Evolutionary conservation across 2,113 vertebrate species (phyloP).

Genomic region (Nothobranchius furzeri): DNA sequence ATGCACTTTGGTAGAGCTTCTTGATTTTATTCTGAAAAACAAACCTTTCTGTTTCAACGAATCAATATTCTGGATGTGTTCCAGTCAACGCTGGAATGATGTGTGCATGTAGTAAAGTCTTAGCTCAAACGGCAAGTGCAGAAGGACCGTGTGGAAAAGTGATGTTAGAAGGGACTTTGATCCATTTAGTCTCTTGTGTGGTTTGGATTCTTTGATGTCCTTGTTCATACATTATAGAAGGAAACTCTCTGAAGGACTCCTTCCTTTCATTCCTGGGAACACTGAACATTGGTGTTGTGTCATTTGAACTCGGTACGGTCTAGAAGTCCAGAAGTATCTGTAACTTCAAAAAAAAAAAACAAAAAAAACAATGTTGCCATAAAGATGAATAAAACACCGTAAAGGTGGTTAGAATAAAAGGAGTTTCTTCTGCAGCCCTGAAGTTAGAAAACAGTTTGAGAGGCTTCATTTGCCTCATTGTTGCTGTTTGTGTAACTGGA

Average conservation of each 20-base stretch:
- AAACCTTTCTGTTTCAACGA: background rate
- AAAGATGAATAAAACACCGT: too few species aligned
- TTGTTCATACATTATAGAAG: conserved; percentile 28
- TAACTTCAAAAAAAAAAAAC: background rate
- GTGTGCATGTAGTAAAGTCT: conserved; percentile 1
- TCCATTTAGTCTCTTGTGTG: conserved; percentile 26
- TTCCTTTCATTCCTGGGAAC: conserved; percentile 8
- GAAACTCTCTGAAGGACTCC: background rate
- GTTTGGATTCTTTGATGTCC: conserved; percentile 38
- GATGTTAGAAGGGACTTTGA: conserved; percentile 33
- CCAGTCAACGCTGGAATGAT: background rate
- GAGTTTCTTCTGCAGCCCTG: too few species aligned
- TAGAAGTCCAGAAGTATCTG: background rate
- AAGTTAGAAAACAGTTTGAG: background rate
- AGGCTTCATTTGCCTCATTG: too few species aligned
- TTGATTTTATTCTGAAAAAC: too few species aligned
- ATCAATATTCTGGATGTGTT: background rate
- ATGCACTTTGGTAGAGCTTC: too few species aligned
- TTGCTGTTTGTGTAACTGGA: too few species aligned
- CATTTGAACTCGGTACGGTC: conserved; percentile 1
- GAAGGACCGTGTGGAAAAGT: conserved; percentile 11
- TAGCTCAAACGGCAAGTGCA: conserved; percentile 22
- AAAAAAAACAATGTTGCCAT: too few species aligned
- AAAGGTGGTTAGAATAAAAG: too few species aligned
- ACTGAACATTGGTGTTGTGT: conserved; percentile 14